Evolutionary conservation across 2,113 vertebrate species (phyloP), one percentile per base, ranked within the genome.

Genomic region (Psittacara wagleri): DNA sequence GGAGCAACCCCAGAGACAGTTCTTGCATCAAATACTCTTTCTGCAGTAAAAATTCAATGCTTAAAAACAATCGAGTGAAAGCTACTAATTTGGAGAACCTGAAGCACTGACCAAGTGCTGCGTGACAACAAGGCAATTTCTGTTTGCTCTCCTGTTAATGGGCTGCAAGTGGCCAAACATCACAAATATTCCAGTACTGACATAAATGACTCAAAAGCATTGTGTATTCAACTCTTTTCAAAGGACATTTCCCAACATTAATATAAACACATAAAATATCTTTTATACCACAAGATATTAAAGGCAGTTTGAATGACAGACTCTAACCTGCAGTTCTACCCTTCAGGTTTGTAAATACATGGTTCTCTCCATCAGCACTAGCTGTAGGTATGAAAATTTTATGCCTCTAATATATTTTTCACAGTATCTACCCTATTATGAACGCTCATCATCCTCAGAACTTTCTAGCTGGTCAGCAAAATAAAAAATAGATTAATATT

Each of bases 1-100:
- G 75, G 23, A 43, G 72, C 9, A 7, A 83, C 91, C 69, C 46
- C 54, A 72, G 88, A 94, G 85, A 86, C 86, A 92, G 66, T 54
- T 82, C 81, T 77, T 46, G 62, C 48, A 75, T 81, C 94, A 95
- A 76, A 80, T 59, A 91, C 76, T 88, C 79, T 91, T 96, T 89
- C 70, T 91, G 81, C 86, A 83, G 73, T 75, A 75, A 94, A 88
- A 87, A 72, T 28, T 49, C 62, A 76, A 73, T 17, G 64, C 87
- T 86, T 61, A 67, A 83, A 90, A 87, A 81, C 70, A 52, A 90
- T 48, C 17, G 48, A 86, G 68, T 64, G 63, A 91, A 95, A 86
- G 59, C 3, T 27, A 83, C 67, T 85, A 75, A 62, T 88, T 35
- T 35, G 61, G 85, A 91, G 46, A 92, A 78, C 70, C 62, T 54